These are phyloP conservation scores for Leptinotarsa tumamoca DNA, from an alignment of 2,888 invertebrate genomes.

Conservation along the genomic window DNA sequence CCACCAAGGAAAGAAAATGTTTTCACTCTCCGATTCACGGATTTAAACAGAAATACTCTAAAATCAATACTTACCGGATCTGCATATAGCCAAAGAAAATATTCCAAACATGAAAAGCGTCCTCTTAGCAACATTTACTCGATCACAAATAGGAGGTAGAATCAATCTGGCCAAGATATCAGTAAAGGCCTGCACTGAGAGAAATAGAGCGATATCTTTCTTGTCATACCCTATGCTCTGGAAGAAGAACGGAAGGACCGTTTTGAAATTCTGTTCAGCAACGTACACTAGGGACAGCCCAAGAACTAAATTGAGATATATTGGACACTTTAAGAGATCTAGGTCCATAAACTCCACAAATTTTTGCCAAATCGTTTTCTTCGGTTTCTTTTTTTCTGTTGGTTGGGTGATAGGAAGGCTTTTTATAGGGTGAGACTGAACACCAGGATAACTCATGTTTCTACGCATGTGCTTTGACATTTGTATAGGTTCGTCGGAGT, in stretches of 20 bases:
- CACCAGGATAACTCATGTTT: slow-evolving; percentile 65
- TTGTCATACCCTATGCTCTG: slow-evolving; percentile 66
- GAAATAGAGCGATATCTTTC: slow-evolving; percentile 78
- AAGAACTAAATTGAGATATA: slow-evolving; percentile 79
- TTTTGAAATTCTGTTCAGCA: slow-evolving; percentile 80
- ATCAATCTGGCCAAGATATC: slow-evolving; percentile 80
- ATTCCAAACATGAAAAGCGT: slow-evolving; percentile 79
- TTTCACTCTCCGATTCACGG: neutral
- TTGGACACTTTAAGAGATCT: slow-evolving; percentile 78
- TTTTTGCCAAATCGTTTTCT: slow-evolving; percentile 60
- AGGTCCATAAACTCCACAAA: slow-evolving; percentile 78
- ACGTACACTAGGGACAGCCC: slow-evolving; percentile 81
- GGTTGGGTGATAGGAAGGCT: slow-evolving; percentile 54
- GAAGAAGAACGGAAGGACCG: slow-evolving; percentile 61
- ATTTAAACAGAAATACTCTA: no score
- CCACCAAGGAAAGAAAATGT: neutral
- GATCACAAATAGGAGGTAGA: slow-evolving; percentile 81
- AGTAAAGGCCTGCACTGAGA: slow-evolving; percentile 80
- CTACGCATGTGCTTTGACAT: slow-evolving; percentile 57
- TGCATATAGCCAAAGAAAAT: slow-evolving; percentile 77
- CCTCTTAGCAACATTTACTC: slow-evolving; percentile 74
- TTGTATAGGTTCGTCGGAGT: slow-evolving; percentile 36
- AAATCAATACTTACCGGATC: slow-evolving; percentile 73
- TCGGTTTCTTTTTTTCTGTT: slow-evolving; percentile 55
- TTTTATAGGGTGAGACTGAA: slow-evolving; percentile 47